Base-by-base conservation (phyloP, 2,888 invertebrate genomes). In the Chaitophorus viminalis region DNA sequence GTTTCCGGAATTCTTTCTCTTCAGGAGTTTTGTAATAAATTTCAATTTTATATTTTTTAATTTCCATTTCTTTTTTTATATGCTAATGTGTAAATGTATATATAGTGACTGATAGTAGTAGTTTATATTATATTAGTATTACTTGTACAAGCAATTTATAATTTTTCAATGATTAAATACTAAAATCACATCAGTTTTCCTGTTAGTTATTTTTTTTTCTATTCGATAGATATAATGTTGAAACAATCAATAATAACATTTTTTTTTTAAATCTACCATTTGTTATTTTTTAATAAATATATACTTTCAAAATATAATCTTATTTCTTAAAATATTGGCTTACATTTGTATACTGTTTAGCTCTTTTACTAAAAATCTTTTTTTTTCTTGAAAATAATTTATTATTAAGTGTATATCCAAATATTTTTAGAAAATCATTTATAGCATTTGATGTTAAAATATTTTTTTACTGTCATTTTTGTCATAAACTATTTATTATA, bases 401-500 rank as follows among this genome's bases (percentile, higher is more conserved):
- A 39, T n/a, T 77, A 85, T 52, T 76, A 31, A 85, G n/a, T 18
- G 31, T 5, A 18, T 77, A 85, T 52, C 77, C 76, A 77, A 85
- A 25, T 85, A 85, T 77, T 65, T 76, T 33, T 77, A 76, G 31
- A 1, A 65, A n/a, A 3, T 25, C 36, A 29, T 81, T 65, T 39
- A 68, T 81, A 68, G 75, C 17, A 68, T 76, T 74, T 11, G 3
- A 74, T 74, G n/a, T 83, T 76, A 85, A 68, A 68, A 52, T 76
- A 77, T 85, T 85, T 85, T 84, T 76, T 68, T 77, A 85, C 33
- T 68, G 25, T 76, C n/a, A 84, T 77, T 84, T 5, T 77, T 52
- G 39, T 84, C 83, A 33, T 65, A 76, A 5, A 65, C 29, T 75
- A 65, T 65, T 9, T 29, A 60, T 65, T 84, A 31, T 76, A 33